A percentile compares a stretch with the other conserved stretches of the same genome.
Evolutionary conservation across 2,888 invertebrate genomes (phyloP).

Genomic region (Furcula furcula): DNA sequence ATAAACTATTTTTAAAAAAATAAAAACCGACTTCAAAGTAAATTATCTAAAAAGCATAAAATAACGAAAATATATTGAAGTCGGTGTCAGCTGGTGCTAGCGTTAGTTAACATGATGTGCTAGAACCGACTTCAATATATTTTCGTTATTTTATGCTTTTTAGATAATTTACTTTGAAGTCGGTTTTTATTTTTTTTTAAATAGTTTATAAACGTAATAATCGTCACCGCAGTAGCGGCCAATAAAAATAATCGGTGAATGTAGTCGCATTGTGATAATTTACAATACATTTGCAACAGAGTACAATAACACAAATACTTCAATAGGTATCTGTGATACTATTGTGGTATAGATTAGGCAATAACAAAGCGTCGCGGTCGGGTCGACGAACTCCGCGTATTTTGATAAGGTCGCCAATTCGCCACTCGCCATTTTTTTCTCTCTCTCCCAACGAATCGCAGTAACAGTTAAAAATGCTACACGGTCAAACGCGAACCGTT

Average conservation of each 20-base stretch:
- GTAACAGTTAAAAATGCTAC: constrained; percentile 67
- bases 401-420: constrained; percentile 74
- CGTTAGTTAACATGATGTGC: no score
- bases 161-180: no score
- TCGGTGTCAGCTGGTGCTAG: no score
- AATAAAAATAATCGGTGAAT: constrained; percentile 35
- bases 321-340: constrained; percentile 21
- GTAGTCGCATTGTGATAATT: constrained; percentile 28
- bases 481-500: constrained; percentile 65
- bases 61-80: no score
- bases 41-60: no score
- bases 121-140: no score
- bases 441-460: constrained; percentile 48
- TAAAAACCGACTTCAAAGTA: no score
- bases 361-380: constrained; percentile 39
- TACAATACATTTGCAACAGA: constrained; percentile 26
- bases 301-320: constrained; percentile 17
- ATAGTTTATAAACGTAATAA: no score
- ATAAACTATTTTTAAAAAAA: no score
- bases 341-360: constrained; percentile 32
- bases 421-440: constrained; percentile 55
- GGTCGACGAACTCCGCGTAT: constrained; percentile 56
- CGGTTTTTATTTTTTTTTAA: no score
- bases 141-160: no score
- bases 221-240: constrained; percentile 22